phyloP scores from a whole-genome alignment of 1,140 invertebrate species.

The Episyrphus balteatus region DNA sequence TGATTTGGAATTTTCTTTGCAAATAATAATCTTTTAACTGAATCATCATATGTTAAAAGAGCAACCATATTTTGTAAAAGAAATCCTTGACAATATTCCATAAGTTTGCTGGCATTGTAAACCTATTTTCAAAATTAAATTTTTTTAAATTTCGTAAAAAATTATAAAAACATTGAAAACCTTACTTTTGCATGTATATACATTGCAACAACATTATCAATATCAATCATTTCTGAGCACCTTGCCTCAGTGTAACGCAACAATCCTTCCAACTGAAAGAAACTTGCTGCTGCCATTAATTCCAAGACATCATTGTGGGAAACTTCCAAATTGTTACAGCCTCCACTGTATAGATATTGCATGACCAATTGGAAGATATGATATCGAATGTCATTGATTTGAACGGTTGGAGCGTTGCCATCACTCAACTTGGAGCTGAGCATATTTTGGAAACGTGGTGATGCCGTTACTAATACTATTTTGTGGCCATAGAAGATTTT shows the following conservation, averaged over 20 bases:
- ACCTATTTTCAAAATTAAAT: slow-evolving; percentile 44
- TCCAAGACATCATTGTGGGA: slow-evolving; percentile 72
- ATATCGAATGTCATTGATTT: slow-evolving; percentile 87
- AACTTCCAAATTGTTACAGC: slow-evolving; percentile 63
- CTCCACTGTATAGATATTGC: slow-evolving; percentile 85
- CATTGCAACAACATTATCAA: slow-evolving; percentile 83
- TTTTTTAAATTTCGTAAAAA: not conserved
- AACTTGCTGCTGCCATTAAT: slow-evolving; percentile 82
- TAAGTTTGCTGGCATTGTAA: slow-evolving; percentile 72
- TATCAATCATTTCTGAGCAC: slow-evolving; percentile 70
- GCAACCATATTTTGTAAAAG: slow-evolving; percentile 87
- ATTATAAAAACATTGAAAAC: not conserved
- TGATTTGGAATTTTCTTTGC: slow-evolving; percentile 83
- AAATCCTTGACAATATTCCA: slow-evolving; percentile 85
- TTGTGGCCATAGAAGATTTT: slow-evolving; percentile 89
- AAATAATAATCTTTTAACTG: slow-evolving; percentile 75
- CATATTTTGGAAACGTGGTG: slow-evolving; percentile 75
- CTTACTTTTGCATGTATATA: slow-evolving; percentile 84
- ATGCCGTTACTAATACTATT: slow-evolving; percentile 84
- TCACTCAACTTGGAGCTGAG: slow-evolving; percentile 66
- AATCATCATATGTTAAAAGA: slow-evolving; percentile 81
- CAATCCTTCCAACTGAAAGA: slow-evolving; percentile 79
- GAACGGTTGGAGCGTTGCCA: slow-evolving; percentile 68
- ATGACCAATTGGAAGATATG: slow-evolving; percentile 81
- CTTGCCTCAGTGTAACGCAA: slow-evolving; percentile 74